A percentile compares a stretch with the other conserved stretches of the same genome.
phyloP scores from a whole-genome alignment of 2,113 vertebrate species.

The Aphelocoma coerulescens region DNA sequence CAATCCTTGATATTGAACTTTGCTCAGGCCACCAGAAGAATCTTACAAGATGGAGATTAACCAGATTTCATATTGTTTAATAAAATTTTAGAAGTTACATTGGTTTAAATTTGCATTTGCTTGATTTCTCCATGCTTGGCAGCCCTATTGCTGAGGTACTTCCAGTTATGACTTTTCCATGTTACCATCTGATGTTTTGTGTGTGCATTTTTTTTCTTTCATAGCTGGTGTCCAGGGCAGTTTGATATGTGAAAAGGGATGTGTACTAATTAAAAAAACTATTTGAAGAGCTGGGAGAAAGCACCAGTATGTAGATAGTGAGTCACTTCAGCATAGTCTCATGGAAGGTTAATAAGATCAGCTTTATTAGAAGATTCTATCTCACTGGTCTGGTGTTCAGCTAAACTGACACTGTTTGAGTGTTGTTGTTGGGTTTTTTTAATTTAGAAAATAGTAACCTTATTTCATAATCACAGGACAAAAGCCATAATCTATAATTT shows the following conservation, averaged over 20 bases:
- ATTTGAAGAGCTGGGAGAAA: neutral
- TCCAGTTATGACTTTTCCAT: neutral
- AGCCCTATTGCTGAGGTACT: neutral
- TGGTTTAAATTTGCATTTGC: neutral
- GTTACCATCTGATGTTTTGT: neutral
- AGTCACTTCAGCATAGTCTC: neutral
- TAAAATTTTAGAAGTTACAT: neutral
- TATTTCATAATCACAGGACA: neutral
- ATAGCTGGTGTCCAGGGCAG: neutral
- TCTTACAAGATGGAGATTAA: neutral
- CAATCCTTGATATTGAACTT: neutral
- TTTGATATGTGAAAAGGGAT: neutral
- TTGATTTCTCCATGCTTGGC: neutral
- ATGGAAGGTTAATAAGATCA: neutral
- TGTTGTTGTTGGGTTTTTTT: neutral
- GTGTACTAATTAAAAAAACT: neutral
- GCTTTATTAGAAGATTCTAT: neutral
- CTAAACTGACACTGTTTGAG: neutral
- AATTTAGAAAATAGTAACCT: neutral
- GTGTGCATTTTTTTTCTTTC: neutral
- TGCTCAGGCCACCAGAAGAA: neutral
- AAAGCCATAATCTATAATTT: neutral
- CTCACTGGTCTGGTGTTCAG: neutral
- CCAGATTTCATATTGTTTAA: neutral
- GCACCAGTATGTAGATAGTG: neutral